Percentiles rank a stretch among this genome's conserved stretches.
These are phyloP conservation scores for Eumaeus atala DNA, from an alignment of 1,140 invertebrate genomes.

Conservation along the genomic window DNA sequence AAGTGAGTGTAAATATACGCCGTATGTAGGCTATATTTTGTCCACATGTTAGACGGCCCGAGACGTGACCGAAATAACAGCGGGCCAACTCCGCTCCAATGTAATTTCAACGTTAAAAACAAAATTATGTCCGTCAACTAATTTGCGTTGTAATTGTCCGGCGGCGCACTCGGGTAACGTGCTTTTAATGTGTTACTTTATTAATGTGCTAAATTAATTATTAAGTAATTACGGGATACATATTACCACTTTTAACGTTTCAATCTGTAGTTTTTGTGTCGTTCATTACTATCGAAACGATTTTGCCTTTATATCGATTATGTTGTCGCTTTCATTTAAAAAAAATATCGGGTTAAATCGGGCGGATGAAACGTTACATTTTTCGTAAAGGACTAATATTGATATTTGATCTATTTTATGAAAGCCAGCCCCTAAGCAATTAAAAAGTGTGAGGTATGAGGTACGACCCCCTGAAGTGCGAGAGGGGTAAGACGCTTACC, in stretches of 20 bases:
- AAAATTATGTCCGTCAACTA: conserved; percentile 19
- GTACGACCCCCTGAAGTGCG: too few relatives aligned
- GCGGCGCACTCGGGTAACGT: not conserved
- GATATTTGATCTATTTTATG: too few relatives aligned
- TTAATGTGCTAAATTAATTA: conserved; percentile 6
- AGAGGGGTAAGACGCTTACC: too few relatives aligned
- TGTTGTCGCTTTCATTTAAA: too few relatives aligned
- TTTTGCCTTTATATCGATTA: too few relatives aligned
- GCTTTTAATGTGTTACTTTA: conserved; percentile 5
- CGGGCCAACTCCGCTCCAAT: conserved; percentile 9
- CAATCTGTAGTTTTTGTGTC: not conserved
- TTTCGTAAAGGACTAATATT: too few relatives aligned
- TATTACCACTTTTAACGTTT: not conserved
- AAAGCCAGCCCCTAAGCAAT: too few relatives aligned
- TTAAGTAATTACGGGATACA: conserved; percentile 7
- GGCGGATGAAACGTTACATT: too few relatives aligned
- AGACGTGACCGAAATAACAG: conserved; percentile 19
- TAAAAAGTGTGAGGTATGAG: too few relatives aligned
- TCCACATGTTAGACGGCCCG: conserved; percentile 15
- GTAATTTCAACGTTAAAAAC: conserved; percentile 13
- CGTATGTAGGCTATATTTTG: conserved; percentile 6
- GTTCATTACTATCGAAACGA: too few relatives aligned
- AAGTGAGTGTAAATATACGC: not conserved
- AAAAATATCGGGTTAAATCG: too few relatives aligned
- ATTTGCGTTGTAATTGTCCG: conserved; percentile 11